Evolutionary conservation across 1,140 invertebrate species (phyloP).

Genomic region (Trigoniulus corallinus): DNA sequence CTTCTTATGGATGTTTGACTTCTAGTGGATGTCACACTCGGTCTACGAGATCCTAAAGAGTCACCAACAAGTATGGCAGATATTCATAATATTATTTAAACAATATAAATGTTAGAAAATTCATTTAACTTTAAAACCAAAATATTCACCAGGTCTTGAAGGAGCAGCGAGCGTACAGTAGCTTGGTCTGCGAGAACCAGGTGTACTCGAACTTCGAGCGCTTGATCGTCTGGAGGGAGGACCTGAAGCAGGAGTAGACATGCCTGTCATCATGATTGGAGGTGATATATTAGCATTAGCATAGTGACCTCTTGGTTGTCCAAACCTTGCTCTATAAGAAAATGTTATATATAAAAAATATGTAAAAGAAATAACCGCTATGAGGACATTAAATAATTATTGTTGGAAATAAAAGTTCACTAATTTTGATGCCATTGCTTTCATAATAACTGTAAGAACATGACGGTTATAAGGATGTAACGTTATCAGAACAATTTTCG

Average conservation of each 20-base stretch:
- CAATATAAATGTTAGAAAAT: background rate
- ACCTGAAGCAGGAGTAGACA: background rate
- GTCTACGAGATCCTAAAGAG: background rate
- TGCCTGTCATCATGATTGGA: slow-evolving; percentile 1
- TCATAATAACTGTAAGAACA: too few species aligned
- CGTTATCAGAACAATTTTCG: too few species aligned
- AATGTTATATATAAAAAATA: too few species aligned
- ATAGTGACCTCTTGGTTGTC: background rate
- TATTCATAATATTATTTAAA: background rate
- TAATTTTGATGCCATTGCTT: too few species aligned
- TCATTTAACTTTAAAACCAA: background rate
- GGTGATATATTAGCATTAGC: background rate
- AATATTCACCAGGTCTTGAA: background rate
- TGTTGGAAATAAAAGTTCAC: too few species aligned
- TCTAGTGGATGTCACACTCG: background rate
- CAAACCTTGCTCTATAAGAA: slow-evolving; percentile 1
- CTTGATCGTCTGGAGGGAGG: slow-evolving; percentile 1
- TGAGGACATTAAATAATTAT: too few species aligned
- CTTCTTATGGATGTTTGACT: slow-evolving; percentile 4
- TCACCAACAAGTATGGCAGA: background rate
- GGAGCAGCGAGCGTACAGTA: background rate
- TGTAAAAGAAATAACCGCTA: too few species aligned
- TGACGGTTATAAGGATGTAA: too few species aligned
- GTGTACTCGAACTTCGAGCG: background rate
- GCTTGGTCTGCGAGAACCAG: background rate